Evolutionary conservation across 2,113 vertebrate genomes (phyloP).

Genomic region (Vulpes vulpes): DNA sequence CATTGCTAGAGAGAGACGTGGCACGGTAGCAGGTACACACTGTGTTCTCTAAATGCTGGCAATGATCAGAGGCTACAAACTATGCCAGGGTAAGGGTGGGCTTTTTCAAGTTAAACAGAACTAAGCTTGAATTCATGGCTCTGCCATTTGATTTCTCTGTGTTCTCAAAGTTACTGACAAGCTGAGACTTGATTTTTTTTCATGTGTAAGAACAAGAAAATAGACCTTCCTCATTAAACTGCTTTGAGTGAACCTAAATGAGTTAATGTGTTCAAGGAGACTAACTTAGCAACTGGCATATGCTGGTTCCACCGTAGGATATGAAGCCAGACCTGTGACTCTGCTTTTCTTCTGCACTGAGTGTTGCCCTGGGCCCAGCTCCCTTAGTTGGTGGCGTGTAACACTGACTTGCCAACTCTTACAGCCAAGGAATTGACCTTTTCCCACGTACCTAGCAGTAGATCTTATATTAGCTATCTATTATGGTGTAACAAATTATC

Average conservation of each 20-base stretch:
- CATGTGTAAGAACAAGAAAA: neutral
- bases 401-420: neutral
- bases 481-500: neutral
- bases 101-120: conserved; percentile 10
- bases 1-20: neutral
- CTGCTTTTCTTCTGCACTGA: neutral
- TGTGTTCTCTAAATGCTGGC: neutral
- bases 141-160: neutral
- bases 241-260: neutral
- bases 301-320: neutral
- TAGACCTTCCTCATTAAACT: neutral
- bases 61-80: neutral
- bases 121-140: neutral
- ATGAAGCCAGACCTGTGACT: neutral
- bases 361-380: neutral
- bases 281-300: neutral
- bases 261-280: neutral
- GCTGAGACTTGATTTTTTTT: neutral
- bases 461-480: neutral
- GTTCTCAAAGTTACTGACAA: neutral
- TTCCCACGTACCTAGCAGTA: neutral
- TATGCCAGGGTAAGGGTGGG: neutral
- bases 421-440: neutral
- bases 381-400: neutral
- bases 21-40: neutral